These are phyloP conservation scores for Phoxinus phoxinus DNA, from an alignment of 2,113 vertebrate species.

Conservation along the genomic window DNA sequence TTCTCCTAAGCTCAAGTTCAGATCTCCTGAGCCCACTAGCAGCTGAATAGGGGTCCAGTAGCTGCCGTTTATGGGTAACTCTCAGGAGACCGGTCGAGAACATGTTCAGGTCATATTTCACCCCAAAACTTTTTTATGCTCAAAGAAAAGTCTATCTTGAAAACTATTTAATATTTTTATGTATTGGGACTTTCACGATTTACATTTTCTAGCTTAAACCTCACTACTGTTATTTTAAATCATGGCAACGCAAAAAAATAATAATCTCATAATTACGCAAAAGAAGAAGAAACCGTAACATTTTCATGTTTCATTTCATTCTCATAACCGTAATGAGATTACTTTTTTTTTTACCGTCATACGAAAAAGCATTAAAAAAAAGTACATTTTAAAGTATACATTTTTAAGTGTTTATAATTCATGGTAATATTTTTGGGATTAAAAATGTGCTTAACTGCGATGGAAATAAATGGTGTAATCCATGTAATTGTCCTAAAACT, in stretches of 20 bases:
- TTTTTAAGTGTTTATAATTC: background rate
- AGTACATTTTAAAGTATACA: background rate
- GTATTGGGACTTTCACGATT: background rate
- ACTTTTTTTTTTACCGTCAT: background rate
- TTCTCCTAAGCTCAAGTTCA: slow-evolving; percentile 9
- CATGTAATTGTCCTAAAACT: background rate
- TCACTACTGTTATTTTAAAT: background rate
- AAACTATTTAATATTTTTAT: background rate
- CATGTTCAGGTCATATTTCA: background rate
- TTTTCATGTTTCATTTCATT: background rate
- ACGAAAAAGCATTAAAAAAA: background rate
- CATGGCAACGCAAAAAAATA: background rate
- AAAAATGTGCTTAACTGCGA: background rate
- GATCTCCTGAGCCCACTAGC: slow-evolving; percentile 26
- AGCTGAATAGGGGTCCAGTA: slow-evolving; percentile 15
- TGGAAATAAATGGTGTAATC: background rate
- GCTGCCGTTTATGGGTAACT: slow-evolving; percentile 46
- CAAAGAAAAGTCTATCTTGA: background rate
- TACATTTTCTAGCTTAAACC: background rate
- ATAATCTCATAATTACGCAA: background rate
- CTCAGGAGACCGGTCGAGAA: background rate
- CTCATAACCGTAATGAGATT: background rate
- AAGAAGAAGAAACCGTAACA: background rate
- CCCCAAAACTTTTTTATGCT: background rate
- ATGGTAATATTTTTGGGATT: background rate